These are phyloP conservation scores for Sussaba pulchella DNA, from an alignment of 2,888 invertebrate species.

Conservation along the genomic window DNA sequence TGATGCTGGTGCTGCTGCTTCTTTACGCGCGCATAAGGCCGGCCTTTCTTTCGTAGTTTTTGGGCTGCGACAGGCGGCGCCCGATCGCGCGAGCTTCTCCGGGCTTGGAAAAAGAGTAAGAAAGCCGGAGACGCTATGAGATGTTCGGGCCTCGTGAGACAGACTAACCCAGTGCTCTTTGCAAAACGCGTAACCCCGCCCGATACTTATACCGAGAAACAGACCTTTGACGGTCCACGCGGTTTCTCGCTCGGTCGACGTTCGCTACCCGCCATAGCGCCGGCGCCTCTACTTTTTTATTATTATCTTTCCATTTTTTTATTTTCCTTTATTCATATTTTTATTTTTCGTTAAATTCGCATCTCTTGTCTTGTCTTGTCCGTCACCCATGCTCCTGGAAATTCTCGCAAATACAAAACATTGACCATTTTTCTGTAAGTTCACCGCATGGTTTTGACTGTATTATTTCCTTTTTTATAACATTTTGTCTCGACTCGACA, in stretches of 20 bases:
- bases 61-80: constrained; percentile 75
- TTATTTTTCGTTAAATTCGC: constrained; percentile 2
- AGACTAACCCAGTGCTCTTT: constrained; percentile 55
- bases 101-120: constrained; percentile 39
- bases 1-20: constrained; percentile 38
- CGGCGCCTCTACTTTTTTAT: constrained; percentile 82
- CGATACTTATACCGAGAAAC: constrained; percentile 76
- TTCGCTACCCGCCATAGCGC: constrained; percentile 76
- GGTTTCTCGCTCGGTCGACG: constrained; percentile 57
- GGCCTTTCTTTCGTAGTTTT: constrained; percentile 65
- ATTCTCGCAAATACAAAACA: constrained; percentile 13
- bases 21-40: constrained; percentile 58
- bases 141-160: constrained; percentile 49
- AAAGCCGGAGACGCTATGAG: constrained; percentile 43
- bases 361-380: neutral
- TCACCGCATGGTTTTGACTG: no score
- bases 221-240: constrained; percentile 79
- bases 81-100: constrained; percentile 58
- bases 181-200: constrained; percentile 61
- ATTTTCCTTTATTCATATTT: neutral
- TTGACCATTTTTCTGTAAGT: constrained; percentile 25
- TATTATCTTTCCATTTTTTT: neutral
- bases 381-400: constrained; percentile 14
- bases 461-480: no score
- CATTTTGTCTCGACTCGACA: no score